Evolutionary conservation across 2,888 invertebrate genomes (phyloP).

Genomic region (Amiota communis): DNA sequence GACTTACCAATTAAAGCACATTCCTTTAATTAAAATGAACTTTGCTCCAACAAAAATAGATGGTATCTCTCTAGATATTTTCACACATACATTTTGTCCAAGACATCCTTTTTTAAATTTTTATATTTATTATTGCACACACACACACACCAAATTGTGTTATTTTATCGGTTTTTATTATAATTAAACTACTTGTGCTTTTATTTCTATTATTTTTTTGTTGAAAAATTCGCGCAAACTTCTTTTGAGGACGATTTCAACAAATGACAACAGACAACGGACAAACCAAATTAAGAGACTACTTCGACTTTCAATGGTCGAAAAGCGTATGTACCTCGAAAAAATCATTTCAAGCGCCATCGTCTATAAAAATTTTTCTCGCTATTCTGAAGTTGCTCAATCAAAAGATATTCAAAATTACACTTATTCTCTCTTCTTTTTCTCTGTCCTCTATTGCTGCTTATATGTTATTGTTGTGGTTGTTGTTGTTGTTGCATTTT

Average conservation of each 20-base stretch:
- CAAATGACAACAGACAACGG: slow-evolving; percentile 37
- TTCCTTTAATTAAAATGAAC: too few species aligned
- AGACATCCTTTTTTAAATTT: too few species aligned
- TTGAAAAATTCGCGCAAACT: slow-evolving; percentile 29
- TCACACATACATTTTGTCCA: too few species aligned
- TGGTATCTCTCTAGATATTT: too few species aligned
- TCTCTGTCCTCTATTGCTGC: too few species aligned
- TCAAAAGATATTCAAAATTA: slow-evolving; percentile 15
- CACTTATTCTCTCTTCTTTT: too few species aligned
- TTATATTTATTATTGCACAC: too few species aligned
- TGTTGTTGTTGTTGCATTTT: background rate
- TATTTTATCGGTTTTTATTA: too few species aligned
- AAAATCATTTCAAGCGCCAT: slow-evolving; percentile 38
- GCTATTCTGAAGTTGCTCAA: slow-evolving; percentile 46
- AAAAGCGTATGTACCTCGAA: slow-evolving; percentile 61
- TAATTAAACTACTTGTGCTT: background rate
- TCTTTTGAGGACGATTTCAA: slow-evolving; percentile 52
- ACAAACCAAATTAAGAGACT: background rate
- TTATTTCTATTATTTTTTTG: slow-evolving; percentile 5
- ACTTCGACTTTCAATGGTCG: slow-evolving; percentile 51
- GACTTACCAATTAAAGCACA: too few species aligned
- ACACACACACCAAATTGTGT: too few species aligned
- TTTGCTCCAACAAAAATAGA: too few species aligned
- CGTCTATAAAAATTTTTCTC: slow-evolving; percentile 3
- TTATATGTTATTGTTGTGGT: too few species aligned